Conservation (phyloP, 2,113 vertebrate genomes). For the Otus sunia region DNA sequence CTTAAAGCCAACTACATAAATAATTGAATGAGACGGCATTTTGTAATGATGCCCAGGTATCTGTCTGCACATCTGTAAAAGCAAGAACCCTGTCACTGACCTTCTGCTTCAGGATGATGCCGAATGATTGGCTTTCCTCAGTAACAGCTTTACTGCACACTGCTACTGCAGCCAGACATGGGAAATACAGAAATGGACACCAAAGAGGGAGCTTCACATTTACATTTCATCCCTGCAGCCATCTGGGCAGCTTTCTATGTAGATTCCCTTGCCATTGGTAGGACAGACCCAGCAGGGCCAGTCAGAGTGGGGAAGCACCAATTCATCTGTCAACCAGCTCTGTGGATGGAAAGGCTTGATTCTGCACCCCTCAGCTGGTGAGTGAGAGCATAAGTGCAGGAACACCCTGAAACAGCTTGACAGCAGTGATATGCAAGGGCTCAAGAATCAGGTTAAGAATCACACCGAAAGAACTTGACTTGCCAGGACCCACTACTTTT, state of each 20-base stretch:
- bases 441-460: not conserved
- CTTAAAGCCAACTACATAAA: not conserved
- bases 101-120: not conserved
- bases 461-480: not conserved
- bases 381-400: accelerated
- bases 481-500: not conserved
- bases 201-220: not conserved
- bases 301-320: not conserved
- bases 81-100: not conserved
- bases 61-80: not conserved
- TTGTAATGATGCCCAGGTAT: not conserved
- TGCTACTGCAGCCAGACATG: not conserved
- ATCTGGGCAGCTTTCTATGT: not conserved
- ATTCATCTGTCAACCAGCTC: not conserved
- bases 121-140: not conserved
- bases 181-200: not conserved
- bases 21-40: not conserved
- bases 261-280: not conserved
- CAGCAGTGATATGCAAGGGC: not conserved
- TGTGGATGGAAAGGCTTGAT: not conserved
- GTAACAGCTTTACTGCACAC: not conserved
- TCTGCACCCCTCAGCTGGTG: not conserved
- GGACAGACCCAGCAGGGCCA: not conserved
- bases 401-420: not conserved
- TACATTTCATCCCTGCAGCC: not conserved